phyloP scores from a whole-genome alignment of 1,140 invertebrate genomes.

The Drosophila triauraria region DNA sequence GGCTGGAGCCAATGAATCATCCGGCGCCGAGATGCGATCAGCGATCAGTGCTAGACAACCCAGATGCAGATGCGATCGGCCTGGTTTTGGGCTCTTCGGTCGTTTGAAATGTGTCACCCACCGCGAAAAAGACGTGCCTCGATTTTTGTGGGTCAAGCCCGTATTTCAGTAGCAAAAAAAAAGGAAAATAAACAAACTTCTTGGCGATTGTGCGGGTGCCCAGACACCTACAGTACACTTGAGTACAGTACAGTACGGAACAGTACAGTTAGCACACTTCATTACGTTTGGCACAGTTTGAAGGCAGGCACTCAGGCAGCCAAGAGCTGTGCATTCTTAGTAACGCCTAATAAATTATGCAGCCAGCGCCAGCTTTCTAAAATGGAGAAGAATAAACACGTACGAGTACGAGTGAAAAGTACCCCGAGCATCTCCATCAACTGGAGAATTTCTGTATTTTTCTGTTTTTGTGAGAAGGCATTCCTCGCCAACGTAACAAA shows the following conservation, averaged over 20 bases:
- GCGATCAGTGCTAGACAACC: conserved; percentile 22
- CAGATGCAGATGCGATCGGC: conserved; percentile 25
- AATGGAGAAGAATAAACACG: conserved; percentile 27
- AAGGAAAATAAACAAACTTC: conserved; percentile 35
- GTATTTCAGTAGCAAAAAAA: conserved; percentile 40
- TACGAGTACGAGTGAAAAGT: conserved; percentile 18
- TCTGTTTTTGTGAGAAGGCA: conserved; percentile 9
- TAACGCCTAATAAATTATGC: conserved; percentile 81
- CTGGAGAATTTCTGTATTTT: conserved; percentile 13
- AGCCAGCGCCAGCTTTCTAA: conserved; percentile 72
- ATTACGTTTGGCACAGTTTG: conserved; percentile 54
- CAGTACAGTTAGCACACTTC: conserved; percentile 50
- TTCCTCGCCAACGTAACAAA: conserved; percentile 34
- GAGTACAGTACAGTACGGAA: conserved; percentile 3
- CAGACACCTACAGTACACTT: neutral
- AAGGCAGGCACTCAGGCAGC: conserved; percentile 10
- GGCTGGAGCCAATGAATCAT: conserved; percentile 49
- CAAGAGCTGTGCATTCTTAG: conserved; percentile 49
- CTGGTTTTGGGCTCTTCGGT: conserved; percentile 4
- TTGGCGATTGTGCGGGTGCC: conserved; percentile 38
- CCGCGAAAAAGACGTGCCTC: conserved; percentile 3
- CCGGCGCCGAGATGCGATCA: conserved; percentile 9
- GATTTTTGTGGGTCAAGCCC: conserved; percentile 45
- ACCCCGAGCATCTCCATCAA: conserved; percentile 38
- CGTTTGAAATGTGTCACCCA: conserved; percentile 39